Conservation (phyloP, 2,888 invertebrate genomes). For the Drosophila bunnanda region DNA sequence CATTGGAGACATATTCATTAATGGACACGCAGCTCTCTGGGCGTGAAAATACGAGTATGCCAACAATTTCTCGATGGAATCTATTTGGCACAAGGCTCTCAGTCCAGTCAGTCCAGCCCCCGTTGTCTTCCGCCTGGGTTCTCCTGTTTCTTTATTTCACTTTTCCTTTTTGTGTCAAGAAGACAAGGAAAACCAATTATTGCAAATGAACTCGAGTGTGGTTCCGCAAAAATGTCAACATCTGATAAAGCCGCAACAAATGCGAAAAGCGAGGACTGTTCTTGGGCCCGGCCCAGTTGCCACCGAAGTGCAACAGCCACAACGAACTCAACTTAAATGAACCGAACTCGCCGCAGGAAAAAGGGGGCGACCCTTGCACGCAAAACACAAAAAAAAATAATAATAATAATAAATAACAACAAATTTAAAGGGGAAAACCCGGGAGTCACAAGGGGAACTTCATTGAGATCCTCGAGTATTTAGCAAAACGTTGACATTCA, state of each 20-base stretch:
- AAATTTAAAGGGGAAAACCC: slow-evolving; percentile 2
- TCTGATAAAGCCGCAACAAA: slow-evolving; percentile 73
- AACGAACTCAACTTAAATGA: slow-evolving; percentile 43
- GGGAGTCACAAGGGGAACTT: slow-evolving; percentile 9
- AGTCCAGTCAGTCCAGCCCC: neutral
- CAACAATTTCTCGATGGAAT: slow-evolving; percentile 62
- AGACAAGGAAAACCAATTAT: slow-evolving; percentile 84
- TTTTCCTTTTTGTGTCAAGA: slow-evolving; percentile 63
- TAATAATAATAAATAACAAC: slow-evolving; percentile 23
- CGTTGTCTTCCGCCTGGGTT: neutral
- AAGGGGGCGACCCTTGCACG: slow-evolving; percentile 54
- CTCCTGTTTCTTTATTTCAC: neutral
- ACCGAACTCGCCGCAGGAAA: slow-evolving; percentile 20
- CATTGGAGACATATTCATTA: slow-evolving; percentile 47
- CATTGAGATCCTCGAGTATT: slow-evolving; percentile 65
- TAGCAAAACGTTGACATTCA: slow-evolving; percentile 75
- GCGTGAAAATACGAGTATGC: slow-evolving; percentile 66
- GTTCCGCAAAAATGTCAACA: slow-evolving; percentile 83
- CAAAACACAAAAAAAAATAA: slow-evolving; percentile 34
- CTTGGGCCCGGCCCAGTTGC: slow-evolving; percentile 55
- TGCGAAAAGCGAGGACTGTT: slow-evolving; percentile 24
- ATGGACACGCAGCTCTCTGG: slow-evolving; percentile 40
- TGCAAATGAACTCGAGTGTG: slow-evolving; percentile 84
- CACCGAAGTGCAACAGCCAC: slow-evolving; percentile 74
- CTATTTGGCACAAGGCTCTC: slow-evolving; percentile 40